A percentile compares a stretch with the other conserved stretches of the same genome.
Conservation (phyloP, 2,888 invertebrate species). For the Drosophila falleni region DNA sequence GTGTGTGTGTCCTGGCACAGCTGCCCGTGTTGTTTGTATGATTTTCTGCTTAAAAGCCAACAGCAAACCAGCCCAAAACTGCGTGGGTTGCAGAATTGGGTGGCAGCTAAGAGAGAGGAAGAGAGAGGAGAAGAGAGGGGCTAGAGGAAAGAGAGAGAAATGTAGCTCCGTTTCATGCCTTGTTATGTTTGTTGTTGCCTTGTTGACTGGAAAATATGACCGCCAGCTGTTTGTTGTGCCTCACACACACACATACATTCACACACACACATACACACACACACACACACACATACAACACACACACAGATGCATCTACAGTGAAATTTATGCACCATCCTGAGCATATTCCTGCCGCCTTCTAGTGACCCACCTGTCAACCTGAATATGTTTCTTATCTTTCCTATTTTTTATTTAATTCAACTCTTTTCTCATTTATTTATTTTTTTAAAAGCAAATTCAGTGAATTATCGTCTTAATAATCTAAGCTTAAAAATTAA, state of each 20-base stretch:
- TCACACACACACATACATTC: constrained; percentile 24
- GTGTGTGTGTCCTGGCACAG: constrained; percentile 35
- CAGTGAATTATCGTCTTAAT: too few species aligned
- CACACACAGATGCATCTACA: constrained; percentile 1
- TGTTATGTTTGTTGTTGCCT: constrained; percentile 77
- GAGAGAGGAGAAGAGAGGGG: background rate
- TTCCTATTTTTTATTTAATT: background rate
- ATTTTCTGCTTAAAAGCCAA: constrained; percentile 75
- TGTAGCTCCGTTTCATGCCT: constrained; percentile 35
- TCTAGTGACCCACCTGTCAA: constrained; percentile 34
- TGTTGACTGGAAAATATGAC: constrained; percentile 81
- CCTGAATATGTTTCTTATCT: constrained; percentile 39
- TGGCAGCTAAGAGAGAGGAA: too few species aligned
- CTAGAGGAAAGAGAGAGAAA: background rate
- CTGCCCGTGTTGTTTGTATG: constrained; percentile 59
- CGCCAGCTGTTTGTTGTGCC: constrained; percentile 77
- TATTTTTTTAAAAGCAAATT: background rate
- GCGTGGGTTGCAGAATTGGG: constrained; percentile 18
- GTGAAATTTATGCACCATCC: constrained; percentile 62
- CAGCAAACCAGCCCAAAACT: constrained; percentile 55
- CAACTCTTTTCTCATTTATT: background rate
- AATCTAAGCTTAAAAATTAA: too few species aligned
- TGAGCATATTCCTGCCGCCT: background rate
- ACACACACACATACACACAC: constrained; percentile 17
- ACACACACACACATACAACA: constrained; percentile 10